phyloP scores from a whole-genome alignment of 2,888 invertebrate species.

The Epinotia bilunana region DNA sequence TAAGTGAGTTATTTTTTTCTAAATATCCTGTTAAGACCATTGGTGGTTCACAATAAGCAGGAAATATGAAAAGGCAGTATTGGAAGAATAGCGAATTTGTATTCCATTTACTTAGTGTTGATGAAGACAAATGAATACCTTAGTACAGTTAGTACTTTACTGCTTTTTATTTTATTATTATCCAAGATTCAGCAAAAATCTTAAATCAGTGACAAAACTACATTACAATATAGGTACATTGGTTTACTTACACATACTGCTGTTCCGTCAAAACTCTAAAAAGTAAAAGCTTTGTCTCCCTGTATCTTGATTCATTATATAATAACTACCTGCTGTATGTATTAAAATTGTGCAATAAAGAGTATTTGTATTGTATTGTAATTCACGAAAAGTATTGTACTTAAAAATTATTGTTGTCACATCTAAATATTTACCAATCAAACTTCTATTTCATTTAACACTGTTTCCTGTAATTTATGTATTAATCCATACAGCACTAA shows the following conservation, averaged over 20 bases:
- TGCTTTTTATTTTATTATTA: not conserved
- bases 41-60: not conserved
- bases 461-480: not conserved
- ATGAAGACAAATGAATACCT: not conserved
- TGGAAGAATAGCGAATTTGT: conserved; percentile 14
- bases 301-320: too few species aligned
- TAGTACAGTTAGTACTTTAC: not conserved
- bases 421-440: too few species aligned
- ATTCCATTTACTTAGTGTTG: not conserved
- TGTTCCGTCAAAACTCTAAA: not conserved
- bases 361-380: too few species aligned
- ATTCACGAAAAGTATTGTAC: too few species aligned
- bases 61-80: not conserved
- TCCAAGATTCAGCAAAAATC: not conserved
- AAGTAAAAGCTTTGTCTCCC: not conserved
- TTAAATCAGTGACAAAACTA: not conserved
- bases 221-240: too few species aligned
- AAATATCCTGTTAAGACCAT: not conserved
- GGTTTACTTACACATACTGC: not conserved
- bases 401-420: too few species aligned
- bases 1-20: not conserved
- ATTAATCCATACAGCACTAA: not conserved
- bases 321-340: too few species aligned
- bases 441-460: not conserved
- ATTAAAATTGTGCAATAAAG: too few species aligned